Base-by-base conservation (phyloP, 1,140 invertebrate species). In the Brachionus angularis region DNA sequence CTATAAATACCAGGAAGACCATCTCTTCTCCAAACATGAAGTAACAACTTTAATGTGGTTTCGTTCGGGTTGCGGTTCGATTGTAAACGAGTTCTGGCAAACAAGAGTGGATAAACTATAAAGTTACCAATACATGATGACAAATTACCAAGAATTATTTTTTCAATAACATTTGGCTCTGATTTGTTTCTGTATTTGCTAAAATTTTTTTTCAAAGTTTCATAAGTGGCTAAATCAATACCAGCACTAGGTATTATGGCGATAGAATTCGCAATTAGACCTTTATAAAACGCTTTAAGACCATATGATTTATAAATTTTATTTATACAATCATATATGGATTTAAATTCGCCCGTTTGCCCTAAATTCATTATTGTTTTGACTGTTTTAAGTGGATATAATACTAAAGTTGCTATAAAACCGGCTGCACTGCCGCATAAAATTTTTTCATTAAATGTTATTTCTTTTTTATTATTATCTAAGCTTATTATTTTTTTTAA, bases 201-300 rank as follows among this genome's bases (percentile, higher is more conserved):
- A 34, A 53, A 62, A 31, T 18, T 25, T 33, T 49, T 74, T 42
- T 49, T 69, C 12, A 47, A 12, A 29, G 33, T 87, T 84, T 99
- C 96, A 81, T 99, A 99, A 7, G 98, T 88, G 39, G 93, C 91
- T 75, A 99, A 84, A 85, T 99, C 96, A 73, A 98, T 98, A 74
- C 96, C 96, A 34, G 96, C 95, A 80, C 98, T 98, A 2, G 96
- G 96, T 78, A 98, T 87, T 76, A 99, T 99, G 33, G 96, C 96
- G 61, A 98, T 81, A 29, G 98, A 87, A 85, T 98, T 99, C 73
- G 96, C 95, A 81, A 98, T 84, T 83, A 84, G 84, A 8, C 84
- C 84, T 46, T 78, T 72, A 80, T 97, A 99, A 83, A 98, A 98
- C 74, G 87, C 88, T 72, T 83, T 84, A n/a, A 89, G 76, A 16